Evolutionary conservation across 2,113 vertebrate species (phyloP).

Genomic region (Ictalurus furcatus): DNA sequence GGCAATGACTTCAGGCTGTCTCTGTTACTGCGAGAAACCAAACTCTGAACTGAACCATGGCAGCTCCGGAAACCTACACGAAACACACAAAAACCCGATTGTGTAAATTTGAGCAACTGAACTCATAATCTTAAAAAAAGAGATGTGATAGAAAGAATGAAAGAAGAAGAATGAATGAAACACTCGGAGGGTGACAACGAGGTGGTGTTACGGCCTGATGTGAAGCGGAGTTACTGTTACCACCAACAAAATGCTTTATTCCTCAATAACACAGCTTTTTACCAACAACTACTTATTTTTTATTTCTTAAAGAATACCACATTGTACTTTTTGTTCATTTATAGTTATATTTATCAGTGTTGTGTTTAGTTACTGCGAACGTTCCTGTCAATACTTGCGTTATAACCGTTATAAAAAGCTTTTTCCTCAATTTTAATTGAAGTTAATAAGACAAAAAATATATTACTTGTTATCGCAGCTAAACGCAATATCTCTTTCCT

Average conservation of each 20-base stretch:
- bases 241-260: not conserved
- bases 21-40: slow-evolving; percentile 82
- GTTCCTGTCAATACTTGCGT: not conserved
- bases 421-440: not conserved
- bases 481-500: not conserved
- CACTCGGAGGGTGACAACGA: not conserved
- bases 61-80: slow-evolving; percentile 87
- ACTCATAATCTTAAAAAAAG: not conserved
- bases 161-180: not conserved
- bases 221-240: not conserved
- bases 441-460: not conserved
- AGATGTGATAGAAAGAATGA: not conserved
- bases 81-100: not conserved
- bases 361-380: not conserved
- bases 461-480: not conserved
- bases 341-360: not conserved
- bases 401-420: not conserved
- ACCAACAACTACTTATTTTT: not conserved
- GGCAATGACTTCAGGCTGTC: slow-evolving; percentile 72
- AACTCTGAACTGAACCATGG: slow-evolving; percentile 88
- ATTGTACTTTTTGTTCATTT: not conserved
- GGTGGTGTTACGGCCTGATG: not conserved
- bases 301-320: not conserved
- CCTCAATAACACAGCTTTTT: not conserved
- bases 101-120: not conserved